Percentiles rank a stretch among this genome's conserved stretches.
phyloP scores from a whole-genome alignment of 2,888 invertebrate species.

The Volucella zonaria region DNA sequence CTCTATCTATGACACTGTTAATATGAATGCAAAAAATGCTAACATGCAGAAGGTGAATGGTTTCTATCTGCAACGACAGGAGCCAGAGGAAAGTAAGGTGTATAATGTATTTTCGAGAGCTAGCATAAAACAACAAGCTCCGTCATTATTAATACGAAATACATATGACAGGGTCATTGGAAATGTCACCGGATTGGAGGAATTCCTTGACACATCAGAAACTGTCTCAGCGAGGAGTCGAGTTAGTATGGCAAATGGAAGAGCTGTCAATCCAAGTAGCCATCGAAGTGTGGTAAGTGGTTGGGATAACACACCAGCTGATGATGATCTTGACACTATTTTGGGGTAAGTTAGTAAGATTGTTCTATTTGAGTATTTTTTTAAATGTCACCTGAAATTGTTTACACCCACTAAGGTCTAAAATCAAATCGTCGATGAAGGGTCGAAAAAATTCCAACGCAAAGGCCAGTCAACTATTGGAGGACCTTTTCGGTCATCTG shows the following conservation, averaged over 20 bases:
- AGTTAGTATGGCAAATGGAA: constrained; percentile 52
- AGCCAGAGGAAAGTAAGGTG: constrained; percentile 76
- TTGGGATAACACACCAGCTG: constrained; percentile 75
- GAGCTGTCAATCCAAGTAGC: constrained; percentile 40
- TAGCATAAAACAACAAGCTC: constrained; percentile 75
- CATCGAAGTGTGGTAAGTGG: constrained; percentile 42
- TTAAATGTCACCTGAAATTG: background rate
- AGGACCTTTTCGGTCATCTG: constrained; percentile 82
- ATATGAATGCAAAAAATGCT: constrained; percentile 79
- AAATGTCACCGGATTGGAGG: constrained; percentile 24
- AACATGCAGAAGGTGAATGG: constrained; percentile 76
- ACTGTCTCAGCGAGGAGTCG: constrained; percentile 55
- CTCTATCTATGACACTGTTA: constrained; percentile 78
- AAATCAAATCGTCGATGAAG: constrained; percentile 81
- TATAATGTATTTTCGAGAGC: constrained; percentile 81
- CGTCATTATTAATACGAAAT: constrained; percentile 76
- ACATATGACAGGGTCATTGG: constrained; percentile 71
- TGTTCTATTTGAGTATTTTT: background rate
- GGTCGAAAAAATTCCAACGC: constrained; percentile 79
- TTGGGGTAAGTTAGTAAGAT: constrained; percentile 87
- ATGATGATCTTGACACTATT: constrained; percentile 88
- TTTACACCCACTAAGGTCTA: constrained; percentile 77
- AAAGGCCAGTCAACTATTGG: constrained; percentile 80
- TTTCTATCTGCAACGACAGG: constrained; percentile 77
- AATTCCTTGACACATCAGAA: constrained; percentile 44